phyloP scores from a whole-genome alignment of 1,140 invertebrate genomes.

The Eupristina koningsbergeri region DNA sequence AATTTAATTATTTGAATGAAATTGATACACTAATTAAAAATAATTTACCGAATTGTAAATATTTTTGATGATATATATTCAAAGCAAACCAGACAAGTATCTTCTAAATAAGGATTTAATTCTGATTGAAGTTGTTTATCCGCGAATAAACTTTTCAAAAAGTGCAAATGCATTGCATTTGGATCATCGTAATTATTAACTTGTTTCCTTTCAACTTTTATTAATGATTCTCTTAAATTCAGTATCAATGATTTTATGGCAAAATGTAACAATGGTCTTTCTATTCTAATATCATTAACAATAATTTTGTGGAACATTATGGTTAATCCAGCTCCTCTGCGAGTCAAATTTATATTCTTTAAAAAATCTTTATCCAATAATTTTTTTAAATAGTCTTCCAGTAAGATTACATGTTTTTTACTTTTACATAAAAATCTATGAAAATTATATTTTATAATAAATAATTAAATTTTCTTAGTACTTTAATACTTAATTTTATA shows the following conservation, averaged over 20 bases:
- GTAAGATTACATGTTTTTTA: slow-evolving; percentile 53
- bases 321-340: slow-evolving; percentile 84
- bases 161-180: slow-evolving; percentile 73
- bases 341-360: slow-evolving; percentile 75
- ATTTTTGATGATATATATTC: slow-evolving; percentile 72
- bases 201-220: not conserved
- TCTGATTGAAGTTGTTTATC: slow-evolving; percentile 72
- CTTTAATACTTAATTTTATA: too few relatives aligned
- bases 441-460: too few relatives aligned
- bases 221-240: slow-evolving; percentile 57
- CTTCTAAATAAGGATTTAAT: slow-evolving; percentile 70
- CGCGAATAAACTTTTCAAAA: slow-evolving; percentile 73
- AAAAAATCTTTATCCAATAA: slow-evolving; percentile 55
- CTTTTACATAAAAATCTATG: slow-evolving; percentile 58
- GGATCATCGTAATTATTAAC: slow-evolving; percentile 59
- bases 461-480: too few relatives aligned
- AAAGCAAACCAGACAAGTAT: slow-evolving; percentile 72
- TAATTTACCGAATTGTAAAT: slow-evolving; percentile 74
- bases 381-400: slow-evolving; percentile 56
- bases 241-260: slow-evolving; percentile 64
- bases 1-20: too few relatives aligned
- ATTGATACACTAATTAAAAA: too few relatives aligned
- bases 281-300: slow-evolving; percentile 76
- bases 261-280: slow-evolving; percentile 67
- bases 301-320: slow-evolving; percentile 84